Evolutionary conservation across 2,113 vertebrate species (phyloP).

Genomic region (Phoenicopterus ruber): DNA sequence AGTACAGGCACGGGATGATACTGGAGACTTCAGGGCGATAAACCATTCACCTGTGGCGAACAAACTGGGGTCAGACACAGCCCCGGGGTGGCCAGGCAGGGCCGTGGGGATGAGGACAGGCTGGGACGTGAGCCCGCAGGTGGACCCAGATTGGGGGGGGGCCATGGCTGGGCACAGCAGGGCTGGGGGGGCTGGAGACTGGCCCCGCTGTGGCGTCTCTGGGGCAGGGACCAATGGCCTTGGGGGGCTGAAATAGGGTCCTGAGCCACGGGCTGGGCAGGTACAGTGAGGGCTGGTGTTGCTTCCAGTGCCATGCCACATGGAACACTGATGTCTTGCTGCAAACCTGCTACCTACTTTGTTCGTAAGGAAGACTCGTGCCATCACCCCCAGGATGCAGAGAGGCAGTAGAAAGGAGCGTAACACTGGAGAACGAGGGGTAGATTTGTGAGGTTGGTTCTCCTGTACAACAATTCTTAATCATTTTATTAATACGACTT

Average conservation of each 20-base stretch:
- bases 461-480: background rate
- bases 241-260: background rate
- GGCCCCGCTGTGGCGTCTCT: background rate
- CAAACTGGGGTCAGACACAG: background rate
- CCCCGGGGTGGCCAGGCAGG: background rate
- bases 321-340: background rate
- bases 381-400: rapidly evolving
- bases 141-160: too few species aligned
- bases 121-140: too few species aligned
- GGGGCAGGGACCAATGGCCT: background rate
- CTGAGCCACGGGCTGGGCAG: background rate
- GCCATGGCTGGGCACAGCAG: background rate
- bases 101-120: background rate
- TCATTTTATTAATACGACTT: background rate
- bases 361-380: background rate
- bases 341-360: background rate
- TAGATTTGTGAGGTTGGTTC: background rate
- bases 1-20: background rate
- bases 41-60: rapidly evolving
- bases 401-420: background rate
- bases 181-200: background rate
- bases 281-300: background rate
- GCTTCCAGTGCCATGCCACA: too few species aligned
- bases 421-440: background rate
- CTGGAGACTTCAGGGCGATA: background rate